Evolutionary conservation across 2,113 vertebrate genomes (phyloP).

Genomic region (Peromyscus polionotus): DNA sequence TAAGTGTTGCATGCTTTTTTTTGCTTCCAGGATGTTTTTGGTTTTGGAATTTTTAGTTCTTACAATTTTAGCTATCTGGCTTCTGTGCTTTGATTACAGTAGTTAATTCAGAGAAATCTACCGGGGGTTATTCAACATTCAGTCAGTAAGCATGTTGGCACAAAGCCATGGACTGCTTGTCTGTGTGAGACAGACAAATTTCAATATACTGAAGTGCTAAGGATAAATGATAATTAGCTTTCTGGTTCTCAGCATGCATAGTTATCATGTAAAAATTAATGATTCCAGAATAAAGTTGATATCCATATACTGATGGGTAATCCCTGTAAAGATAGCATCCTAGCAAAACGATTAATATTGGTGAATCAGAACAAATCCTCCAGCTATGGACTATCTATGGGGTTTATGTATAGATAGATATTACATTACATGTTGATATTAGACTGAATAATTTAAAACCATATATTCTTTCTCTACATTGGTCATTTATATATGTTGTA

Average conservation of each 20-base stretch:
- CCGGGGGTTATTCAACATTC: constrained; percentile 31
- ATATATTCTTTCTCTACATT: background rate
- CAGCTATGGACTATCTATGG: background rate
- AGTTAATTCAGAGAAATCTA: constrained; percentile 63
- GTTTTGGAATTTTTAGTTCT: constrained; percentile 13
- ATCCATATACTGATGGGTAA: background rate
- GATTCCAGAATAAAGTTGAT: constrained; percentile 6
- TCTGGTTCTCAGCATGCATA: constrained; percentile 33
- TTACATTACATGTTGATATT: background rate
- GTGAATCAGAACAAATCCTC: constrained; percentile 11
- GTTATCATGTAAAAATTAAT: constrained; percentile 49
- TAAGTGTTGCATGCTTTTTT: constrained; percentile 15
- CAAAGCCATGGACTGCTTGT: background rate
- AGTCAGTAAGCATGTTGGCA: constrained; percentile 49
- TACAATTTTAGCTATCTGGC: constrained; percentile 15
- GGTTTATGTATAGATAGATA: background rate
- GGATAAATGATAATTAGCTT: background rate
- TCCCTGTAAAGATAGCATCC: background rate
- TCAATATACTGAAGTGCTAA: background rate
- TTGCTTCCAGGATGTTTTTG: background rate
- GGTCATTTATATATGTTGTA: background rate
- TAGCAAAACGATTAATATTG: background rate
- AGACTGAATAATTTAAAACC: background rate
- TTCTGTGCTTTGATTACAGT: constrained; percentile 56
- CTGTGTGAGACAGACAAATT: background rate